Evolutionary conservation across 2,888 invertebrate species (phyloP).

Genomic region (Cheilosia scutellata): DNA sequence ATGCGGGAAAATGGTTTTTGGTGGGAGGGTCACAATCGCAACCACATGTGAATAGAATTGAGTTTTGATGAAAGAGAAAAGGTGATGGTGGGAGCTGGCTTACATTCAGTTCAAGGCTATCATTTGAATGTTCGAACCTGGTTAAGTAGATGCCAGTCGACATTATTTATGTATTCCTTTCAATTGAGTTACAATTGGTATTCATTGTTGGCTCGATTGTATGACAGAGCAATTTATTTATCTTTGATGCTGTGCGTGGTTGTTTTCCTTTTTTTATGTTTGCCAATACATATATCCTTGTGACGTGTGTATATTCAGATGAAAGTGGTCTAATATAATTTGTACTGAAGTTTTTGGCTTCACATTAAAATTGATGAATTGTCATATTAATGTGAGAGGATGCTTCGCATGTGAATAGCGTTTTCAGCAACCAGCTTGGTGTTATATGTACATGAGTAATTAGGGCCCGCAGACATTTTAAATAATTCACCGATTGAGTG

Average conservation of each 20-base stretch:
- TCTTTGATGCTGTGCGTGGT: not conserved
- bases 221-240: not conserved
- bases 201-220: conserved; percentile 32
- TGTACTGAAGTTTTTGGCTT: too few relatives aligned
- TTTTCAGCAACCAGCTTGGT: too few relatives aligned
- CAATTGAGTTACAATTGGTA: conserved; percentile 8
- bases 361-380: too few relatives aligned
- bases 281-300: not conserved
- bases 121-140: conserved; percentile 30
- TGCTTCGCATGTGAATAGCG: too few relatives aligned
- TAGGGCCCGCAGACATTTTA: too few relatives aligned
- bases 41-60: conserved; percentile 24
- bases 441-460: too few relatives aligned
- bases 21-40: not conserved
- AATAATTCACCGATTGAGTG: too few relatives aligned
- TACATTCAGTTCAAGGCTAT: conserved; percentile 23
- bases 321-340: too few relatives aligned
- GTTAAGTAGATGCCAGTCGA: conserved; percentile 30
- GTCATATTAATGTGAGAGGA: too few relatives aligned
- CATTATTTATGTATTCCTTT: conserved; percentile 13
- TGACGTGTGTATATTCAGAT: not conserved
- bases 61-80: not conserved
- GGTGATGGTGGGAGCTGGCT: not conserved
- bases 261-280: not conserved
- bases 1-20: conserved; percentile 1